Base-by-base conservation (phyloP, 2,888 invertebrate species). In the Malthinus flaveolus region DNA sequence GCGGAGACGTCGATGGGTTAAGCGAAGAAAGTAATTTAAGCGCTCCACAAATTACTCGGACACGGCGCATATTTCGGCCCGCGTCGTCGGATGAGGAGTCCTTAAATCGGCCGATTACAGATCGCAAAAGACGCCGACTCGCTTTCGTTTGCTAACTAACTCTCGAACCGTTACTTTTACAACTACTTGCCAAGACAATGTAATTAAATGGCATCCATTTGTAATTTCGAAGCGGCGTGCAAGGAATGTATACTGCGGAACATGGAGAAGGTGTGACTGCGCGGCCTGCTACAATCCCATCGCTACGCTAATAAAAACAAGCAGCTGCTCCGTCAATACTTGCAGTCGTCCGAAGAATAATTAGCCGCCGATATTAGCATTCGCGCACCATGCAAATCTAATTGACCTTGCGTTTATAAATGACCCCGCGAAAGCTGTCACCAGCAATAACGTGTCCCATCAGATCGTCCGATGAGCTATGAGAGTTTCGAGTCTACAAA, bases 131-230 rank as follows among this genome's bases (percentile, higher is more conserved):
- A 66, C 67, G 68, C 65, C 63, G 66, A 66, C 67, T 67, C 69
- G 67, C 68, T 68, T 68, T 70, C 71, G 70, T 71, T 72, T 71
- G 66, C 68, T 69, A 68, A 70, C 67, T 68, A 71, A 71, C 70
- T 73, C 74, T 73, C 72, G 70, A 73, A 68, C 75, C 73, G 75
- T 76, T 77, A 75, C 77, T 77, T 76, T 77, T 77, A 77, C 75
- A 77, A 75, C 76, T 76, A 76, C 74, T 76, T 75, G 76, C 76
- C 77, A 77, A 78, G 78, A 78, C 78, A 78, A 77, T 77, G 78
- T 78, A 78, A 78, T 78, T 78, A 78, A 78, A 78, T 78, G 77
- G 77, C 75, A 78, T 77, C 77, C 78, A 78, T 78, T 78, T 77
- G 78, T 78, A 78, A 78, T 78, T 76, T 78, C 71, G 70, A 69